Percentiles rank a stretch among this genome's conserved stretches.
Conservation (phyloP, 2,797 vertebrate genomes). For the Lepidocolaptes lacrymiger region DNA sequence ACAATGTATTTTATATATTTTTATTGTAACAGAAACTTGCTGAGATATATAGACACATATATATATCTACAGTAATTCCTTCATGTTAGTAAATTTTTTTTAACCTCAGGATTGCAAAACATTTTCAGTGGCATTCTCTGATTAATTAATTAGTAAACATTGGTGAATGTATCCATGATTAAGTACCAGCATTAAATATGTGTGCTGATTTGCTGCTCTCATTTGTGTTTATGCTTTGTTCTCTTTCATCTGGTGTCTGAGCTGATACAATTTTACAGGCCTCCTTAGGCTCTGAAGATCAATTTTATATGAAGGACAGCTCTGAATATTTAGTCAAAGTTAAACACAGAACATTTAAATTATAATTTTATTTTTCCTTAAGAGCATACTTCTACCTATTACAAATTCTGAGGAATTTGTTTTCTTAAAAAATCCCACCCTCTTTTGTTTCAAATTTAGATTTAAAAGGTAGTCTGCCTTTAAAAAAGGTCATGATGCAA, state of each 20-base stretch:
- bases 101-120: slow-evolving; percentile 6
- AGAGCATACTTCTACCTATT: neutral
- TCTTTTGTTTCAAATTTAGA: neutral
- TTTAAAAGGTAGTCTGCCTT: neutral
- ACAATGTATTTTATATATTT: slow-evolving; percentile 16
- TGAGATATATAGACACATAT: neutral
- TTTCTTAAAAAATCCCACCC: neutral
- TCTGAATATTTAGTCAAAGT: neutral
- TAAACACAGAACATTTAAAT: neutral
- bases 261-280: slow-evolving; percentile 18
- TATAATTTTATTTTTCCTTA: neutral
- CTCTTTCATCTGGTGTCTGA: neutral
- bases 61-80: neutral
- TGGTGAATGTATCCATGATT: neutral
- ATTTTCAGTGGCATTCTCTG: slow-evolving; percentile 29
- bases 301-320: neutral
- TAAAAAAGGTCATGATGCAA: neutral
- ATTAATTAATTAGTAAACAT: slow-evolving; percentile 21
- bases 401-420: neutral
- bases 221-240: neutral
- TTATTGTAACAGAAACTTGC: neutral
- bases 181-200: neutral
- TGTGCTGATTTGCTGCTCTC: neutral
- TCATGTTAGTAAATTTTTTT: neutral
- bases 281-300: neutral